These are phyloP conservation scores for Lepidurus apus DNA, from an alignment of 1,140 invertebrate species.

Conservation along the genomic window DNA sequence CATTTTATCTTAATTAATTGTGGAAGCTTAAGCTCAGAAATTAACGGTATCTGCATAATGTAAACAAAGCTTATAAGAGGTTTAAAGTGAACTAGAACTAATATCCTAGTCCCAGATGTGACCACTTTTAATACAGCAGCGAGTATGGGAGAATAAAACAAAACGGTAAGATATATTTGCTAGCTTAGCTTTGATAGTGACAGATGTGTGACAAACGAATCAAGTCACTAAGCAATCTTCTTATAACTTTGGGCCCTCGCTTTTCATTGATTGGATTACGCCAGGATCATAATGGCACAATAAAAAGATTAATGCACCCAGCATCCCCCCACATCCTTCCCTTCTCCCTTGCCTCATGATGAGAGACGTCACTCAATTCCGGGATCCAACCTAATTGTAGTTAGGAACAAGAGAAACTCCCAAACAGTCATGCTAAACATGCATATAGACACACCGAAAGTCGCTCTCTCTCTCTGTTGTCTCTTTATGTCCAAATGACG, in stretches of 20 bases:
- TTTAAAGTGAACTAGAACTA: too few relatives aligned
- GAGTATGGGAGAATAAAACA: not conserved
- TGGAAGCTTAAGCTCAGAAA: too few relatives aligned
- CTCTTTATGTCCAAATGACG: too few relatives aligned
- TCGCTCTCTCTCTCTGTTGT: too few relatives aligned
- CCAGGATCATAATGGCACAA: not conserved
- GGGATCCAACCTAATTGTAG: not conserved
- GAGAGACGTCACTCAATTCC: not conserved
- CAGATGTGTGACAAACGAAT: conserved; percentile 19
- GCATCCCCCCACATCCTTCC: not conserved
- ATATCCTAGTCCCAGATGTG: not conserved
- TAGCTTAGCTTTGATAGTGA: conserved; percentile 7
- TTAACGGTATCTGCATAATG: too few relatives aligned
- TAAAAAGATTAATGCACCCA: not conserved
- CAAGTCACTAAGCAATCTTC: not conserved
- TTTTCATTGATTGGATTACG: not conserved
- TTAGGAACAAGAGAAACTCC: not conserved
- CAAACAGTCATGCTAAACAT: not conserved
- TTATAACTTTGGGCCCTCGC: not conserved
- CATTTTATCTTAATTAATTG: too few relatives aligned
- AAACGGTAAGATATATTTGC: not conserved
- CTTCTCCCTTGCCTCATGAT: not conserved
- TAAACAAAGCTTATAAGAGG: too few relatives aligned
- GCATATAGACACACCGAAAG: too few relatives aligned
- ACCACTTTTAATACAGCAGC: not conserved